Evolutionary conservation across 1,140 invertebrate species (phyloP), one percentile per base, ranked within the genome.

Genomic region (Megathymus violae): DNA sequence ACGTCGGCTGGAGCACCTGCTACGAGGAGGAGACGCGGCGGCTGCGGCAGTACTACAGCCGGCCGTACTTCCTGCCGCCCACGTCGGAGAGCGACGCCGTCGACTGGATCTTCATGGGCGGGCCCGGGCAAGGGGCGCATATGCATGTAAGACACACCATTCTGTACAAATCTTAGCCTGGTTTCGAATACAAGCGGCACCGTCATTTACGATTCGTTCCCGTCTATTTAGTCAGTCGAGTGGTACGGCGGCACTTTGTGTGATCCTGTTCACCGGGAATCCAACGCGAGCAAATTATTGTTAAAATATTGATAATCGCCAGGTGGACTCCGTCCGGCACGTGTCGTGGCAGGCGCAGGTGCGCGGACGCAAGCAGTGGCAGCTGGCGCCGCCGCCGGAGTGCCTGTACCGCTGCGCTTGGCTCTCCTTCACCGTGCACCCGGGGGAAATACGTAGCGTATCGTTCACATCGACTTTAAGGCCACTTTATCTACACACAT

Each of bases 61-160:
- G 94, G 22, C 98, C 98, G 0, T 97, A 98, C 78, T 99, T 99
- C 83, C 92, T 99, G 3, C 97, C 98, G 0, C 87, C 87, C 38
- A 94, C 94, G 1, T 95, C 97, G 0, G 97, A 98, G 84, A 96
- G 95, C 65, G 96, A 97, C 74, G 95, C 94, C 50, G 94, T 96
- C 0, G 97, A 98, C 89, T 99, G 98, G 98, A 97, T 99, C 68
- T 99, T 99, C 78, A 98, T 99, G 95, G 98, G 98, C 0, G 97
- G 96, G 25, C 94, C 96, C 0, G 97, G 98, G 31, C 94, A 97
- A 80, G 98, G 98, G 0, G 97, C 98, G 0, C 95, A 98, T 70
- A 96, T 99, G 95, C 98, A 99, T 47, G 67, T 69, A 41, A 48
- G 56, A n/a, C n/a, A n/a, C n/a, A n/a, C n/a, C n/a, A n/a, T n/a